Evolutionary conservation across 2,888 invertebrate species (phyloP), one percentile per base, ranked within the genome.

Genomic region (Tineola bisselliella): DNA sequence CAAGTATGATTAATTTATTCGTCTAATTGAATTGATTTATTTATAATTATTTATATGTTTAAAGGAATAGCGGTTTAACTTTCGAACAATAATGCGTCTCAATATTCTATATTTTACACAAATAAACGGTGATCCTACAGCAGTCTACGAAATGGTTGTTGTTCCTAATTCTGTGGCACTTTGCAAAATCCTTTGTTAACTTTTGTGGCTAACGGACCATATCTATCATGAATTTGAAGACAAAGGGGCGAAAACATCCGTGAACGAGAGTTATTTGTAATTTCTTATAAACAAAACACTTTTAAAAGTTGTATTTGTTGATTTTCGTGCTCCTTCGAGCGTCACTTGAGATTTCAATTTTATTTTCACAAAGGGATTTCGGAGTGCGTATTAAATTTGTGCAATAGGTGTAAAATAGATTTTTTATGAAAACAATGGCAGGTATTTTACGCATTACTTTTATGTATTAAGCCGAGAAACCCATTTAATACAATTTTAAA

Each of bases 191-290:
- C 58, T 58, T 58, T 58, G 58, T 58, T 58, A 58, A 31, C 15
- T 58, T 58, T 58, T 58, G 58, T 33, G 58, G 58, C 12, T 58
- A 58, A 58, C 58, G 58, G 58, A 58, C 33, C 58, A 58, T 58
- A 30, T 58, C 58, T 58, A 58, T 58, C 58, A 58, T 18, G 56
- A 56, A 58, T 13, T 33, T 15, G 33, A 58, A 58, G 58, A 58
- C 58, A 58, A 58, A 58, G 58, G 58, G 13, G 13, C 33, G n/a
- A 58, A 58, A 58, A 58, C 58, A 33, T 31, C 58, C 58, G 58
- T 58, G 17, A 58, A 58, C 13, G 58, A 58, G 33, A 58, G 58
- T 33, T 58, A 58, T 58, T 58, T 58, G 58, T 58, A 58, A 33
- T 33, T 56, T 25, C 54, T 54, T 54, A 54, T 54, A 54, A 54